Conservation (phyloP, 1,140 invertebrate species). For the Chelonus insularis region DNA sequence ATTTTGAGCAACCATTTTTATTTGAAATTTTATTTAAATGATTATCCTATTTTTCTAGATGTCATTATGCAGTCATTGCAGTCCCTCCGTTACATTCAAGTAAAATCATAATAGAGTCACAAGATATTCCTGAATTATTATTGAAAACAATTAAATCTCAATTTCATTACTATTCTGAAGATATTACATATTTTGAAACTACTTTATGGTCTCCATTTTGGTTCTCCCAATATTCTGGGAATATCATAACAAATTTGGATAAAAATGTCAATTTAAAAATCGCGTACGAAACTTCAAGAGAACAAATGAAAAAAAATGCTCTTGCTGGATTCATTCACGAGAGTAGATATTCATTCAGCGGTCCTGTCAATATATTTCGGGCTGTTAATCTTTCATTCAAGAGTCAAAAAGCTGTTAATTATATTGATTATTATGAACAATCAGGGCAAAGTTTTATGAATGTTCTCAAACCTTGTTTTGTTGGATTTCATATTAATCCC, state of each 20-base stretch:
- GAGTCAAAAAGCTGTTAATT: not conserved
- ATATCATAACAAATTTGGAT: constrained; percentile 28
- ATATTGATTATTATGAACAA: not conserved
- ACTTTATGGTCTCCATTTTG: constrained; percentile 23
- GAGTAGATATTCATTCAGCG: not conserved
- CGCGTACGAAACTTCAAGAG: constrained; percentile 31
- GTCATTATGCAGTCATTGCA: constrained; percentile 37
- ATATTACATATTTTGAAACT: constrained; percentile 35
- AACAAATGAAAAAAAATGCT: constrained; percentile 1
- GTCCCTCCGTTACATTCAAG: constrained; percentile 33
- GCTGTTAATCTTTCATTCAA: constrained; percentile 28
- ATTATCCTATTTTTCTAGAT: constrained; percentile 35
- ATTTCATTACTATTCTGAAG: constrained; percentile 17
- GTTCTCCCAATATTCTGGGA: not conserved
- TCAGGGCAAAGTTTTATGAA: constrained; percentile 29
- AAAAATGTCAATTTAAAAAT: constrained; percentile 27
- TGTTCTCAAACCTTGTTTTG: constrained; percentile 33
- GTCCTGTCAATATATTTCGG: constrained; percentile 13
- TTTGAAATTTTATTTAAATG: too few species aligned
- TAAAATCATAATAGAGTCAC: constrained; percentile 31
- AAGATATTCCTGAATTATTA: constrained; percentile 11
- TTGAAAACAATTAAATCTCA: constrained; percentile 5
- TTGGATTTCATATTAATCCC: constrained; percentile 29
- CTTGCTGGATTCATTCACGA: constrained; percentile 33
- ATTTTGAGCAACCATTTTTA: too few species aligned